Evolutionary conservation across 1,140 invertebrate genomes (phyloP).

Genomic region (Hylaeus anthracinus): DNA sequence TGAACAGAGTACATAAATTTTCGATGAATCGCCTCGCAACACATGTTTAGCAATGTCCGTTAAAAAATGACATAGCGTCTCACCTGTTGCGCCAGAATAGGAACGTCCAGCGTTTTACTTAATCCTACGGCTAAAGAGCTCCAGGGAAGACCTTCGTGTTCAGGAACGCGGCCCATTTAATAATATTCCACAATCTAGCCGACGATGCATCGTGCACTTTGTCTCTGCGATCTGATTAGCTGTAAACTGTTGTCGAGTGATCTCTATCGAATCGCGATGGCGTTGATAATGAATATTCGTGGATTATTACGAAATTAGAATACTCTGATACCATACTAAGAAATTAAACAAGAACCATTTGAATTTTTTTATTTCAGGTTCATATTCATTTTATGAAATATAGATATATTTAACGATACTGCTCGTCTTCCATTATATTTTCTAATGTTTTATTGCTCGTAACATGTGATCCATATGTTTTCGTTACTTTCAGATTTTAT

Average conservation of each 20-base stretch:
- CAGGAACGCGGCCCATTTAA: conserved; percentile 57
- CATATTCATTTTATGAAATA: too few relatives aligned
- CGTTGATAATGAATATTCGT: not conserved
- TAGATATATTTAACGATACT: too few relatives aligned
- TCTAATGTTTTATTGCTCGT: too few relatives aligned
- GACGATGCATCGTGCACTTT: conserved; percentile 43
- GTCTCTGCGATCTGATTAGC: conserved; percentile 53
- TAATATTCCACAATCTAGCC: conserved; percentile 55
- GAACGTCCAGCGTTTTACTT: conserved; percentile 65
- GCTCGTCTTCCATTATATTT: too few relatives aligned
- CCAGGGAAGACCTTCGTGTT: conserved; percentile 60
- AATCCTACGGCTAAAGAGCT: conserved; percentile 65
- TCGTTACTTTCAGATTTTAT: too few relatives aligned
- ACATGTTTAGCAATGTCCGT: conserved; percentile 59
- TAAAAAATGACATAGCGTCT: conserved; percentile 65
- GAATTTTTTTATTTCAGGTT: too few relatives aligned
- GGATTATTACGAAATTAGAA: not conserved
- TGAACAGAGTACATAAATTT: conserved; percentile 46
- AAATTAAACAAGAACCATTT: too few relatives aligned
- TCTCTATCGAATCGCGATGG: too few relatives aligned
- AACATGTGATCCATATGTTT: too few relatives aligned
- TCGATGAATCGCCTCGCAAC: conserved; percentile 45
- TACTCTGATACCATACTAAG: too few relatives aligned
- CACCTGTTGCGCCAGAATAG: conserved; percentile 67
- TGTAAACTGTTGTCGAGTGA: conserved; percentile 12